Evolutionary conservation across 2,797 vertebrate species (phyloP), one percentile per base, ranked within the genome.

Genomic region (Synanceia verrucosa): DNA sequence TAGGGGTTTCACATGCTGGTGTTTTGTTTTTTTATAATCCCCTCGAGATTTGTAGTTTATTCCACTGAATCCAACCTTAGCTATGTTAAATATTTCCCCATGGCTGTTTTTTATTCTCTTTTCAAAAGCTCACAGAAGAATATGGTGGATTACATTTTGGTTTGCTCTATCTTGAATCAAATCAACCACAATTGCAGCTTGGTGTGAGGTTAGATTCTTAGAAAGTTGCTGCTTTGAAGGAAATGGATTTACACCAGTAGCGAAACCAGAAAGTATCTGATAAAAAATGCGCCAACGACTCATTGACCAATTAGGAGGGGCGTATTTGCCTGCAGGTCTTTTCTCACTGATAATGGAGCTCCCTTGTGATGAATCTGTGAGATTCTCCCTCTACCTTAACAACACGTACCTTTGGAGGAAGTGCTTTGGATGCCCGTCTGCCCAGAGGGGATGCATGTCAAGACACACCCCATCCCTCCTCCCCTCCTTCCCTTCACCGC

Each of bases 391-490:
- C 43, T 48, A 56, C 73, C 48, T 82, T 84, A 76, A 74, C 63
- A 77, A 67, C 59, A 48, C 76, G 82, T 76, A 87, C 65, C 65
- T 79, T 78, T 66, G 77, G 65, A 90, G 91, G 93, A 92, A 91
- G 88, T 91, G 78, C 89, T 86, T 90, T 87, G 78, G 84, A 90
- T 89, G 86, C 89, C 88, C 78, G 61, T 89, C 83, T 91, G 76
- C 90, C 92, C 83, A 86, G 89, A 91, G 86, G 92, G 92, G 83
- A 78, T 94, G 91, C 92, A 34, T 91, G 93, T 92, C 52, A 73
- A 90, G 82, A 86, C 93, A 79, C 82, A 82, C 78, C 78, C 84
- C 70, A 21, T 63, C 68, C 76, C 78, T 65, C 76, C 77, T 64
- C 26, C 33, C 61, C 63, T 56, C 75, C 65, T 63, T 52, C 78